Percentiles rank a stretch among this genome's conserved stretches.
Conservation (phyloP, 2,113 vertebrate species). For the Sus scrofa region T2T-Sscrofa CM000812.6:26877501-26878000, state of each 20-base stretch:
- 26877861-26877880: background rate
- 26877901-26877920: slow-evolving; percentile 6
- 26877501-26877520: background rate
- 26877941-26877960: background rate
- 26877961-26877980: background rate
- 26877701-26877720: background rate
- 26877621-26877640: background rate
- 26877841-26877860: slow-evolving; percentile 54
- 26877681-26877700: background rate
- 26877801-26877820: background rate
- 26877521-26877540: background rate
- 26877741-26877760: background rate
- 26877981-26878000: background rate
- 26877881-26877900: background rate
- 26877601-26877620: background rate
- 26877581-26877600: background rate
- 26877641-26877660: background rate
- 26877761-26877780: background rate
- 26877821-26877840: background rate
- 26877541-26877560: background rate
- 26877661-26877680: background rate
- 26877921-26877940: background rate
- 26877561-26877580: background rate
- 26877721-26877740: background rate
- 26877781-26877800: background rate